Evolutionary conservation across 2,888 invertebrate species (phyloP), one percentile per base, ranked within the genome.

Genomic region (Neelides folsomi): DNA sequence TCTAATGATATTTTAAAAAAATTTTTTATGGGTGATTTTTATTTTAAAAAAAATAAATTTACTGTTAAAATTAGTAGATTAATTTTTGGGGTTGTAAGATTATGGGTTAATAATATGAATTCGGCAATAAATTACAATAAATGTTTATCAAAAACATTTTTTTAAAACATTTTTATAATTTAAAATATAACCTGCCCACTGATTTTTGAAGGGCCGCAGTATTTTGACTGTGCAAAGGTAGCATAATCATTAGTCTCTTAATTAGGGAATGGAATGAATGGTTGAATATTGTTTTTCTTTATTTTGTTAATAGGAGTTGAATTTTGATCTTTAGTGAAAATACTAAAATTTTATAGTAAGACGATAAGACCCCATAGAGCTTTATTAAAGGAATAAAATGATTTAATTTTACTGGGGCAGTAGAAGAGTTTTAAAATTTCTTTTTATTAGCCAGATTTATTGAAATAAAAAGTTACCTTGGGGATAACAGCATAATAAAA

Each of bases 401-500:
- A 66, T 68, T 68, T 66, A 76, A 77, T 79, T 80, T 77, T 71
- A 63, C 78, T 80, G 79, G 78, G 79, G 78, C 76, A 77, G 78
- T 71, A 71, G 51, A 72, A 76, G 78, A 76, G 63, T 64, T 72
- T 66, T 47, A 67, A 71, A 9, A 73, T 61, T 59, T 66, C 76
- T 77, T 77, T 77, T 77, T 75, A 73, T 65, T 71, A 68, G 66
- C 77, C 72, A 67, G 72, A 76, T 78, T 77, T 77, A 77, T 61
- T 77, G 78, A 77, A 76, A 72, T 72, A 79, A 54, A 55, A 55
- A 83, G 78, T 80, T 82, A 82, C 81, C 79, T 79, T 79, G 80
- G 81, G 81, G 81, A 82, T 83, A 83, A 83, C 82, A 83, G 82
- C 80, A 78, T 82, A 77, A 82, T 83, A 76, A 78, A 77, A 77